phyloP scores from a whole-genome alignment of 1,140 invertebrate species.

The Mylabris phalerata region DNA sequence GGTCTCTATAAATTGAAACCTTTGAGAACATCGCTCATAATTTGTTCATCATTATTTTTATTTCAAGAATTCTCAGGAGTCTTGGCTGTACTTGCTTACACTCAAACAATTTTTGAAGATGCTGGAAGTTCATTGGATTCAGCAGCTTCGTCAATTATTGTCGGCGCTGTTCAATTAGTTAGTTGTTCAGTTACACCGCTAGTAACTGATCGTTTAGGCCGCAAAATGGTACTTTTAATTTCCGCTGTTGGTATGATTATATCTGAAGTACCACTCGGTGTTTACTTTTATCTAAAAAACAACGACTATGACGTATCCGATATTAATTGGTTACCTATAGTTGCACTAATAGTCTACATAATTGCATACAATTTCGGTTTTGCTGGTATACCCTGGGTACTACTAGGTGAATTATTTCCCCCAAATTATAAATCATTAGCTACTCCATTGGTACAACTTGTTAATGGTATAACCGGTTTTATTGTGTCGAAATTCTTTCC shows the following conservation, averaged over 20 bases:
- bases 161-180: conserved; percentile 56
- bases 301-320: too few relatives aligned
- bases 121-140: conserved; percentile 50
- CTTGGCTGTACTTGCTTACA: conserved; percentile 74
- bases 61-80: conserved; percentile 74
- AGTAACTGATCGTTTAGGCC: too few relatives aligned
- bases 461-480: too few relatives aligned
- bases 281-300: too few relatives aligned
- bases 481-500: too few relatives aligned
- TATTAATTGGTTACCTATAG: too few relatives aligned
- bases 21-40: conserved; percentile 46
- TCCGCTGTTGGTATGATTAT: too few relatives aligned
- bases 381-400: conserved; percentile 75
- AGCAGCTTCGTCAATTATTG: conserved; percentile 60
- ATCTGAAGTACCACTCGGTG: too few relatives aligned
- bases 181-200: too few relatives aligned
- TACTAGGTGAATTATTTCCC: conserved; percentile 77
- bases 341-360: conserved; percentile 28
- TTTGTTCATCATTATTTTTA: conserved; percentile 59
- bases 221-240: too few relatives aligned
- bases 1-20: not conserved
- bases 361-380: conserved; percentile 48
- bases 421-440: conserved; percentile 66
- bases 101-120: conserved; percentile 60
- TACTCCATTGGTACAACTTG: too few relatives aligned